phyloP scores from a whole-genome alignment of 2,888 invertebrate species.

The Megamerina dolium region DNA sequence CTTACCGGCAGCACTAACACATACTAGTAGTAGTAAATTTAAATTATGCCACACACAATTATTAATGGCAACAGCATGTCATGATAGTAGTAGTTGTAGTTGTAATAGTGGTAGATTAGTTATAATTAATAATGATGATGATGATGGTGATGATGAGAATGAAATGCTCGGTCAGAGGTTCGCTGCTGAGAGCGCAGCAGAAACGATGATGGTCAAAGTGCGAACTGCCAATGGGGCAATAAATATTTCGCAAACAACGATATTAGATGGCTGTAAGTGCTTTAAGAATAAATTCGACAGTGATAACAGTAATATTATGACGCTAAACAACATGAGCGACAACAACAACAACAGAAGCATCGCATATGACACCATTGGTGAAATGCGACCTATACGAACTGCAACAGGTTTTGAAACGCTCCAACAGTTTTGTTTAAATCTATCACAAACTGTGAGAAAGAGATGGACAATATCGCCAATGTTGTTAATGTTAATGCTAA shows the following conservation, averaged over 20 bases:
- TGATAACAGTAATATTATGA: conserved; percentile 41
- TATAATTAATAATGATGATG: too few species aligned
- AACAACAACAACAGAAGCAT: conserved; percentile 1
- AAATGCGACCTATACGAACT: too few species aligned
- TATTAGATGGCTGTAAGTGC: conserved; percentile 40
- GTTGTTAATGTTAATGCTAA: conserved; percentile 27
- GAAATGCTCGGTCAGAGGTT: too few species aligned
- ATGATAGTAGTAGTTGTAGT: too few species aligned
- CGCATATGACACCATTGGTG: too few species aligned
- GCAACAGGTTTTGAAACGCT: too few species aligned
- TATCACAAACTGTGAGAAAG: neutral
- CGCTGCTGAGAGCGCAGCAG: conserved; percentile 14
- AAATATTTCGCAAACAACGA: conserved; percentile 37
- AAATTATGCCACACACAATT: neutral
- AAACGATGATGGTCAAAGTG: neutral
- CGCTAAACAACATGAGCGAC: conserved; percentile 9
- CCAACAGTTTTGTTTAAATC: neutral
- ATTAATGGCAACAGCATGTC: neutral
- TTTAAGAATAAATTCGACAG: too few species aligned
- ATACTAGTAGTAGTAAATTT: neutral
- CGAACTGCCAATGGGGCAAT: neutral
- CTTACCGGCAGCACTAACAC: conserved; percentile 1
- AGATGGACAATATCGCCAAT: neutral
- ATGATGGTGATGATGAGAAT: too few species aligned
- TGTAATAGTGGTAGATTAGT: too few species aligned